Evolutionary conservation across 2,797 vertebrate genomes (phyloP).

Genomic region (Coracias cyanogaster): DNA sequence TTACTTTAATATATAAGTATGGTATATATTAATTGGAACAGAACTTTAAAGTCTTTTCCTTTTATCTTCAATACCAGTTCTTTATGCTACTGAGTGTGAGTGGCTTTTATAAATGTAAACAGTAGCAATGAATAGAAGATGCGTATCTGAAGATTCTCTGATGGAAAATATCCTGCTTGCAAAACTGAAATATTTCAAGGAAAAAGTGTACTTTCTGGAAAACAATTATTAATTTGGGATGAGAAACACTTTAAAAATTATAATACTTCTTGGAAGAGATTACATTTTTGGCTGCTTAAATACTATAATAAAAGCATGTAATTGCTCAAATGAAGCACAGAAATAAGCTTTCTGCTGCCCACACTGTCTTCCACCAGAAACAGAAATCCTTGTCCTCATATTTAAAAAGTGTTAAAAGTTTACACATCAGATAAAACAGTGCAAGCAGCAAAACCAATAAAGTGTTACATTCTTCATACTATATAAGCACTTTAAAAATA

Average conservation of each 20-base stretch:
- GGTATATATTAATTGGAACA: fast-evolving
- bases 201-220: neutral
- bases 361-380: neutral
- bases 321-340: neutral
- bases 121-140: neutral
- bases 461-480: neutral
- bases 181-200: neutral
- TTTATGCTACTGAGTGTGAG: neutral
- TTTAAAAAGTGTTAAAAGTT: neutral
- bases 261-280: neutral
- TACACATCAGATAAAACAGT: neutral
- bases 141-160: neutral
- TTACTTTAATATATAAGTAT: neutral
- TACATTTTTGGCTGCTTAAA: neutral
- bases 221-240: neutral
- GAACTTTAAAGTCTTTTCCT: neutral
- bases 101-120: neutral
- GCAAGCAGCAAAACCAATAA: neutral
- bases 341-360: neutral
- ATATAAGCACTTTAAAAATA: neutral
- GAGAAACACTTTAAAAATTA: neutral
- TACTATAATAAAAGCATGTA: neutral
- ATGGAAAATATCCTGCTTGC: neutral
- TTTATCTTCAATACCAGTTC: neutral
- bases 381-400: neutral